phyloP scores from a whole-genome alignment of 2,113 vertebrate species.

The Passer montanus region DNA sequence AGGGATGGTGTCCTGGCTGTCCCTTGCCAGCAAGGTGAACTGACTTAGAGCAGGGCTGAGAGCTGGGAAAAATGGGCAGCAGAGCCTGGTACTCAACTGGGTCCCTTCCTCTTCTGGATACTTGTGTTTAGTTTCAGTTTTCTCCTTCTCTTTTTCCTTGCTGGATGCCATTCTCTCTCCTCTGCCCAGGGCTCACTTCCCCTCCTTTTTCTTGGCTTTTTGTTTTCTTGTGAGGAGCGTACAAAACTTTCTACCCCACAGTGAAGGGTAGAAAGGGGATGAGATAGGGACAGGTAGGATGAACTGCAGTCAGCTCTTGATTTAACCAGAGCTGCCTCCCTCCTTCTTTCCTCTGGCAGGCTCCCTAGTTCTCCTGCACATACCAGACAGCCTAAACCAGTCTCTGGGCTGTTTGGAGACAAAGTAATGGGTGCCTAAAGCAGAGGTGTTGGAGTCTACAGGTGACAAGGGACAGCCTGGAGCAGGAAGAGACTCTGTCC shows the following conservation, averaged over 20 bases:
- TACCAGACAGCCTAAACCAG: background rate
- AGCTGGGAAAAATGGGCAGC: background rate
- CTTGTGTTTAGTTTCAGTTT: background rate
- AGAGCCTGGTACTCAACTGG: background rate
- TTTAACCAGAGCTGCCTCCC: background rate
- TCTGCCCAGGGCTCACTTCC: background rate
- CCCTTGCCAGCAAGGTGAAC: too few species aligned
- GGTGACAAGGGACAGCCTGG: background rate
- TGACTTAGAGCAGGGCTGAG: background rate
- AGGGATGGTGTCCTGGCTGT: background rate
- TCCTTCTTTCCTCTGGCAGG: background rate
- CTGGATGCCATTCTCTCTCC: background rate
- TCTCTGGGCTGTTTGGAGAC: background rate
- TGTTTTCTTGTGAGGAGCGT: background rate
- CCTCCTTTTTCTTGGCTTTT: background rate
- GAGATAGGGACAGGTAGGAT: background rate
- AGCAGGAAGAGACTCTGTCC: background rate
- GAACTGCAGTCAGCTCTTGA: background rate
- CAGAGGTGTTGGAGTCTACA: background rate
- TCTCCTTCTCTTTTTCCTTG: background rate
- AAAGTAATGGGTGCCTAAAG: rapidly evolving
- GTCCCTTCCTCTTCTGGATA: background rate
- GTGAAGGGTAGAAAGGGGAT: background rate
- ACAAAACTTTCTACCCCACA: background rate
- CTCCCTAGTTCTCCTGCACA: background rate